Evolutionary conservation across 2,888 invertebrate species (phyloP), one percentile per base, ranked within the genome.

Genomic region (Pogonocherus hispidulus): DNA sequence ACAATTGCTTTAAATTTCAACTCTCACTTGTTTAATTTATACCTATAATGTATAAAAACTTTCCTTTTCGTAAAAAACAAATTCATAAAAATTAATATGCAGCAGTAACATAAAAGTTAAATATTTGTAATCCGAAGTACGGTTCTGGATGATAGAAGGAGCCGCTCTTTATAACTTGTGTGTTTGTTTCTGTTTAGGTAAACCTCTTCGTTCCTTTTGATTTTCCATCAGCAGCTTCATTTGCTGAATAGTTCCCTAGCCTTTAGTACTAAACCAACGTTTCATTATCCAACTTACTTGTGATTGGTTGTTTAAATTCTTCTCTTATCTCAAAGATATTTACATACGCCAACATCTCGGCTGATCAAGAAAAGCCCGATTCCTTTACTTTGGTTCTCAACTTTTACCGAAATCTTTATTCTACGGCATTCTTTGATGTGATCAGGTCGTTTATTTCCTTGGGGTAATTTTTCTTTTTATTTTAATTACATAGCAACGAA

Each of bases 101-200:
- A 27, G 8, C 3, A 41, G 44, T 1, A 44, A 8, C 14, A 44
- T 16, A n/a, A 14, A 41, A 41, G 14, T 16, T 8, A 41, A 16
- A 41, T 41, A 41, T 41, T 41, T n/a, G 23, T 52, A 22, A 9
- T 27, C n/a, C 16, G 3, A 20, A 66, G 49, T 67, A 59, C 71
- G 52, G 37, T 37, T 41, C 73, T 73, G 73, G 32, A 23, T 37
- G 22, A 35, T 23, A 69, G 70, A 73, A 72, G 73, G 68, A 76
- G 73, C 65, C 78, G 79, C 81, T 80, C 83, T 84, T 82, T 83
- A 83, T 82, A 83, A 82, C 83, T 82, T 81, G 80, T 77, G 78
- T 83, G 82, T 84, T 84, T 84, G 84, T 84, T 84, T 84, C 83
- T 84, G 83, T 84, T 83, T 82, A 81, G 81, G 82, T 81, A 82